Base-by-base conservation (phyloP, 2,797 vertebrate species). In the Graptemys geographica region DNA sequence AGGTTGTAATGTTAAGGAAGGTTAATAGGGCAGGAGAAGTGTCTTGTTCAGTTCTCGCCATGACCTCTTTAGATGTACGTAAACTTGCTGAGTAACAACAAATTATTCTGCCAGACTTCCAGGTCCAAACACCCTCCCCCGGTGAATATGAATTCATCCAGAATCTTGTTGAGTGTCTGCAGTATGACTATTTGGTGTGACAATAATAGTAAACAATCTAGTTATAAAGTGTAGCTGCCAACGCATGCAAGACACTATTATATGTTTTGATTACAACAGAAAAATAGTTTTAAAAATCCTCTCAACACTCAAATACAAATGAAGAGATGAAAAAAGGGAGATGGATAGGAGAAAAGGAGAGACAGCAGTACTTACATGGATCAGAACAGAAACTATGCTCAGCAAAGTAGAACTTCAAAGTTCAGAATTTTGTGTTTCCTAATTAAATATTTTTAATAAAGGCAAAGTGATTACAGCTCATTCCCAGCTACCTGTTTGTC, bases 361-460 rank as follows among this genome's bases (percentile, higher is more conserved):
- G 92, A 13, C 9, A 74, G 31, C 1, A 55, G 21, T 31, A 25
- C 21, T 62, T 83, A 47, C 6, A 10, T 49, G n/a, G 62, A 84
- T 85, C 28, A 41, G 37, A 72, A 41, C 69, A 72, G 87, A 91
- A 90, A 79, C 65, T 53, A 4, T 47, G 21, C 65, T 94, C 55
- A 88, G 69, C 16, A 53, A 56, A 37, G 33, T 55, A 91, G 51
- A 92, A 95, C 91, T 96, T 59, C 49, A 33, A n/a, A 84, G 76
- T 92, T 94, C 33, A 76, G 69, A 81, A 90, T 53, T 92, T 86
- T 21, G 52, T 62, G 57, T 84, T 86, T 89, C 90, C 85, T 94
- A 79, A 92, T 93, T 79, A 95, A 95, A 86, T 90, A 90, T 89
- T 44, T 62, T 87, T 86, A 82, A 95, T 21, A n/a, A 69, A 69